Evolutionary conservation across 2,888 invertebrate genomes (phyloP), one percentile per base, ranked within the genome.

Genomic region (Idaea straminata): DNA sequence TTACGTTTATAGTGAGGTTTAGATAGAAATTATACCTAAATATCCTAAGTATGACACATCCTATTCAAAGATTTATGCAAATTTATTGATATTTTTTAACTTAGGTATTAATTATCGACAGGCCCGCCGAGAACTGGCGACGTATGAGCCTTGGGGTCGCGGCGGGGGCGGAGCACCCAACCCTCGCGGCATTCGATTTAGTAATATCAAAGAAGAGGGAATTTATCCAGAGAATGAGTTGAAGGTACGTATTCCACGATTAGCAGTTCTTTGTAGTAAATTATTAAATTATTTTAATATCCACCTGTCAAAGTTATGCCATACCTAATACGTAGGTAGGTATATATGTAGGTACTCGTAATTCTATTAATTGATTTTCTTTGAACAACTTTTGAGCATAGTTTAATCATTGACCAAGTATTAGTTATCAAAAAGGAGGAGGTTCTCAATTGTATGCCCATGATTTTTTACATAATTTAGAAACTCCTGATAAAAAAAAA

Each of bases 111-210:
- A 25, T 2, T 25, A 25, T 25, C 25, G 3, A 25, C 25, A 95
- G 95, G 89, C 95, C 71, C 94, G 94, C 65, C 94, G 94, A 77
- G 95, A 96, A 89, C 93, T 96, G 87, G 93, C 95, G 68, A 94
- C 94, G 72, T 96, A 96, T 82, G 95, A 95, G 87, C 97, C 97
- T 6, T 97, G 96, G 96, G 96, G 96, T 5, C 94, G 94, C 67
- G 96, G 95, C 10, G 96, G 96, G 3, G 95, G 96, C 62, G 96
- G 96, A 35, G 96, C 96, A 25, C 96, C 96, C 61, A 95, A 95
- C 78, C 76, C 92, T 13, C 88, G 85, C 25, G 94, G 95, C 67
- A 85, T 95, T 47, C 94, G 96, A 25, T 95, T 95, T 79, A 94
- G 95, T 76, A 95, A 96, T 79, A 93, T 96, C 36, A 94, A 95